Evolutionary conservation across 2,113 vertebrate genomes (phyloP), one percentile per base, ranked within the genome.

Genomic region (Epinephelus cyanopodus): DNA sequence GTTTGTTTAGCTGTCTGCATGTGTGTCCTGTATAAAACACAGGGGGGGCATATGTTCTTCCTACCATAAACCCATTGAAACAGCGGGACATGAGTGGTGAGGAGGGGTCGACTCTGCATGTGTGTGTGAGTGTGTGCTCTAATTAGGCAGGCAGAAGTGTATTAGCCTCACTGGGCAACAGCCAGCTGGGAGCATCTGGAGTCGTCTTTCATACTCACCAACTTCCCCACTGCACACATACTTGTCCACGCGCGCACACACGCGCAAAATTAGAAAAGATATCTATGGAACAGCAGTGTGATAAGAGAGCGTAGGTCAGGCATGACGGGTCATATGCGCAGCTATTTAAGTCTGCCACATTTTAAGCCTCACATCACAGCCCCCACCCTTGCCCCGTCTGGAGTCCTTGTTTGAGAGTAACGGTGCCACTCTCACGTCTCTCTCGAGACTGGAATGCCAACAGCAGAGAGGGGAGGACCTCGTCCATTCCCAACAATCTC

Each of bases 121-220:
- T 47, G 58, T 87, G 80, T 81, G 77, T 87, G 85, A 69, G 90
- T 70, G 81, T 74, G 85, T 39, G 79, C 85, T 89, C 89, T 93
- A 92, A 94, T 93, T 94, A 93, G 88, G 88, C 86, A 90, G 91
- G 89, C 90, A 92, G 89, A 74, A 89, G 84, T 92, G 89, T 87
- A 87, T 92, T 91, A 93, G 92, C 90, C 92, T 92, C 91, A 85
- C 89, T 90, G 89, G 92, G 93, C 91, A 90, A 83, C 89, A 82
- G 92, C 92, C 92, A 92, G 91, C 90, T 90, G 91, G 87, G 91
- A 92, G 92, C 91, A 94, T 94, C 94, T 94, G 93, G 94, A 94
- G 89, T 84, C 76, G 84, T 93, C 89, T 90, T 90, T 93, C 90
- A 91, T 89, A 82, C 87, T 91, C 73, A 66, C 79, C 76, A 81